Evolutionary conservation across 2,113 vertebrate species (phyloP), one percentile per base, ranked within the genome.

Genomic region (Prunella fulvescens): DNA sequence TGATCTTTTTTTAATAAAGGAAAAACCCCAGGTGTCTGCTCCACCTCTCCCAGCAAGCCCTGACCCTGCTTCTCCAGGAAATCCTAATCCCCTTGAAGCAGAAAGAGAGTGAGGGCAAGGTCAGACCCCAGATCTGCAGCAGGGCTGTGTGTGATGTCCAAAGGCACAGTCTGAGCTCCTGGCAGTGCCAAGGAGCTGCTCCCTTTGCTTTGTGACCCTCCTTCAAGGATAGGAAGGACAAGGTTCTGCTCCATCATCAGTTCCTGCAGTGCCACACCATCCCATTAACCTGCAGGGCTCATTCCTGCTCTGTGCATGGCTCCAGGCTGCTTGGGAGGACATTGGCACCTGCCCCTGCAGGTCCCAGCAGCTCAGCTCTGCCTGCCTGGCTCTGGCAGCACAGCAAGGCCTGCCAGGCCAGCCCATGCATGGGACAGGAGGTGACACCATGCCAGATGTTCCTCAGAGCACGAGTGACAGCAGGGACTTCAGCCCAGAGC

Each of bases 231-330:
- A 61, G 72, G n/a, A 47, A 86, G 80, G 88, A 61, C 53, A 45
- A 86, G 37, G 69, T 53, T 86, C 73, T 91, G 83, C 89, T 84
- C 82, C 70, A 62, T 81, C 94, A 92, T 76, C 95, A 85, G 72
- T 57, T 92, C 73, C 74, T 1, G 7, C 61, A 67, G 37, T 37
- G 61, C 65, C 84, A 42, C 44, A 61, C n/a, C 69, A 81, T 67
- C 53, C 74, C 53, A 89, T 57, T 65, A 81, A 84, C 77, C 83
- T 81, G 22, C 39, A 88, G 77, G 57, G 28, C 56, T 79, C 62
- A 18, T 5, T 13, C 33, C 40, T 37, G 66, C 50, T 77, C 40
- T 15, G 89, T 37, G 60, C 3, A 1, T 3, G 44, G 61, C 86
- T 84, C 56, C 72, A 88, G 56, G 10, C 77, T 64, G 67, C 25